Evolutionary conservation across 2,797 vertebrate species (phyloP).

Genomic region (Lagocephalus sceleratus): DNA sequence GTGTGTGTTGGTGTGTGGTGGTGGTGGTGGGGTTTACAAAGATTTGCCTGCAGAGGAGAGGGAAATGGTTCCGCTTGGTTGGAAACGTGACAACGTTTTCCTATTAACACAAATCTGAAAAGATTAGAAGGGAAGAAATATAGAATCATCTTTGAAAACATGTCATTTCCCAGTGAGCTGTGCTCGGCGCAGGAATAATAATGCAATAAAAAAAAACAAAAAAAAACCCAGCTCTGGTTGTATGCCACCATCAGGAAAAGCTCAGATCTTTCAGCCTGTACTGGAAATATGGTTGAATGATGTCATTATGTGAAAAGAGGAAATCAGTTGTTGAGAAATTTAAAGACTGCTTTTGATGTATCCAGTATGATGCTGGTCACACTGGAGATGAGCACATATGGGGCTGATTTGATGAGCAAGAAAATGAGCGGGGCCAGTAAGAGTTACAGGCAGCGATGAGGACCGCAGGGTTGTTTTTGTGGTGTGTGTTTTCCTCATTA

Average conservation of each 20-base stretch:
- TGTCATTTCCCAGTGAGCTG: slow-evolving; percentile 37
- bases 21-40: slow-evolving; percentile 12
- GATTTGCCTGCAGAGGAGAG: slow-evolving; percentile 17
- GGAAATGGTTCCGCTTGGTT: slow-evolving; percentile 40
- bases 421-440: too few relatives aligned
- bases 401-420: too few relatives aligned
- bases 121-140: slow-evolving; percentile 1
- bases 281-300: too few relatives aligned
- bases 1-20: background rate
- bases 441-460: too few relatives aligned
- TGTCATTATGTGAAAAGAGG: too few relatives aligned
- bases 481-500: too few relatives aligned
- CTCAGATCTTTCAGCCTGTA: too few relatives aligned
- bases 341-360: too few relatives aligned
- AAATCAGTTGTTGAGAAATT: too few relatives aligned
- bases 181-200: slow-evolving; percentile 6
- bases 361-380: too few relatives aligned
- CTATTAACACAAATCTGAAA: slow-evolving; percentile 31
- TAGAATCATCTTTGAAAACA: slow-evolving; percentile 26
- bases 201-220: slow-evolving; percentile 8
- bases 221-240: slow-evolving; percentile 8
- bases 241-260: background rate
- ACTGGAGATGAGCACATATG: too few relatives aligned
- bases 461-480: too few relatives aligned
- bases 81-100: slow-evolving; percentile 27